Conservation (phyloP, 2,113 vertebrate genomes). For the Osmerus mordax region DNA sequence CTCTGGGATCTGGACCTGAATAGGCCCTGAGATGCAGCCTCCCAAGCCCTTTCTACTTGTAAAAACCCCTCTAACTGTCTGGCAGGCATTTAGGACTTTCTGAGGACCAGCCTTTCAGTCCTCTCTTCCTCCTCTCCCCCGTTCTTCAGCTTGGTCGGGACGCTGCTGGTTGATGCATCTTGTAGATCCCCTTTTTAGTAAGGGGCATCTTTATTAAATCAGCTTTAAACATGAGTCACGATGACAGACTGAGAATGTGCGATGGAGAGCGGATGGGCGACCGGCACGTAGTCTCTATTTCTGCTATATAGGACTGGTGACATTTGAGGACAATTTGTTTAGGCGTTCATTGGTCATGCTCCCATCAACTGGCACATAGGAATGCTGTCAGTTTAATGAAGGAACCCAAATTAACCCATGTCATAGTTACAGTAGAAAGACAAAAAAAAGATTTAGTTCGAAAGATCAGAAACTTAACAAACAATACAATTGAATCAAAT, state of each 20-base stretch:
- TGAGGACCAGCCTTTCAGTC: conserved; percentile 17
- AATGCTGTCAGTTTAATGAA: background rate
- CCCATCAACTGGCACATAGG: conserved; percentile 3
- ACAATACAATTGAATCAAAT: conserved; percentile 1
- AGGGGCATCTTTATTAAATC: too few species aligned
- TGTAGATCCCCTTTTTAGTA: background rate
- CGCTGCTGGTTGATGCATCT: background rate
- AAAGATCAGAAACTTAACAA: background rate
- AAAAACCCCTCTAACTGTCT: conserved; percentile 34
- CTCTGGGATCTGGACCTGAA: conserved; percentile 55
- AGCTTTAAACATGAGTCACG: too few species aligned
- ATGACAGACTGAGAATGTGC: too few species aligned
- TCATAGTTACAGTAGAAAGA: background rate
- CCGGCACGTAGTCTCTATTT: too few species aligned
- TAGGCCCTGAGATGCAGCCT: conserved; percentile 49
- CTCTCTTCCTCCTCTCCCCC: background rate
- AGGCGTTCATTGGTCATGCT: conserved; percentile 15
- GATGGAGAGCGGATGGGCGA: too few species aligned
- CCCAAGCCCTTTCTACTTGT: conserved; percentile 8
- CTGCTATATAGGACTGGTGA: too few species aligned
- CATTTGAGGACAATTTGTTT: background rate
- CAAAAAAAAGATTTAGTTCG: background rate
- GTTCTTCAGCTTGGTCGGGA: conserved; percentile 8
- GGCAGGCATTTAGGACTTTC: conserved; percentile 20
- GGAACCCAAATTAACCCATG: background rate